A percentile compares a stretch with the other conserved stretches of the same genome.
Evolutionary conservation across 2,113 vertebrate species (phyloP).

Genomic region (Hydrolagus affinis): DNA sequence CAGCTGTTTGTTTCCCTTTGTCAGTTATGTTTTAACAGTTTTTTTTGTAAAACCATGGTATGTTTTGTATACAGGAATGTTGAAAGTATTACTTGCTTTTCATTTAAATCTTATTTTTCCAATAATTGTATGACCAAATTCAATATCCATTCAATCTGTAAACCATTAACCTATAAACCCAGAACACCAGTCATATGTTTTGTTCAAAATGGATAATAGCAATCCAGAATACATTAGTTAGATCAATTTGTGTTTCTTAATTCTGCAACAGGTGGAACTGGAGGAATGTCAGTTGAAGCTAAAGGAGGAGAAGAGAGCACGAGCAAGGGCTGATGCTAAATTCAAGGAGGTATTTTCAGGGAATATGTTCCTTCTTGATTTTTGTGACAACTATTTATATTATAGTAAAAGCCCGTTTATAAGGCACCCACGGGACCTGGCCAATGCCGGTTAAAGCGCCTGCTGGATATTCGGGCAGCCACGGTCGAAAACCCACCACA

Average conservation of each 20-base stretch:
- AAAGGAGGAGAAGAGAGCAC: slow-evolving; percentile 69
- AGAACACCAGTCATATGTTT: neutral
- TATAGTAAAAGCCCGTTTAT: no score
- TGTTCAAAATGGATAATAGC: neutral
- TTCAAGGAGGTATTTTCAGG: slow-evolving; percentile 72
- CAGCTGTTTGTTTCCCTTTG: neutral
- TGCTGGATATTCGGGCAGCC: no score
- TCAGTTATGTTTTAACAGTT: neutral
- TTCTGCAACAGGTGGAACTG: slow-evolving; percentile 65
- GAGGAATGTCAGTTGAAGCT: slow-evolving; percentile 68
- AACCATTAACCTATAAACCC: no score
- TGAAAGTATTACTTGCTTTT: neutral
- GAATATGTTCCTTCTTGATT: no score
- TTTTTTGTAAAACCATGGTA: neutral
- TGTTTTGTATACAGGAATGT: neutral
- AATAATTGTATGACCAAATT: neutral
- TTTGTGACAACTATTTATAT: no score
- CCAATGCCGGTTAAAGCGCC: no score
- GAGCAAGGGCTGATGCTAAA: slow-evolving; percentile 65
- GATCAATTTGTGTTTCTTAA: neutral
- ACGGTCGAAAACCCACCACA: no score
- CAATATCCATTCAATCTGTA: neutral
- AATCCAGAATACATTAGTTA: neutral
- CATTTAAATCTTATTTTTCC: neutral
- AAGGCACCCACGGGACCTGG: no score